phyloP scores from a whole-genome alignment of 2,113 vertebrate species.

The Propithecus coquereli region DNA sequence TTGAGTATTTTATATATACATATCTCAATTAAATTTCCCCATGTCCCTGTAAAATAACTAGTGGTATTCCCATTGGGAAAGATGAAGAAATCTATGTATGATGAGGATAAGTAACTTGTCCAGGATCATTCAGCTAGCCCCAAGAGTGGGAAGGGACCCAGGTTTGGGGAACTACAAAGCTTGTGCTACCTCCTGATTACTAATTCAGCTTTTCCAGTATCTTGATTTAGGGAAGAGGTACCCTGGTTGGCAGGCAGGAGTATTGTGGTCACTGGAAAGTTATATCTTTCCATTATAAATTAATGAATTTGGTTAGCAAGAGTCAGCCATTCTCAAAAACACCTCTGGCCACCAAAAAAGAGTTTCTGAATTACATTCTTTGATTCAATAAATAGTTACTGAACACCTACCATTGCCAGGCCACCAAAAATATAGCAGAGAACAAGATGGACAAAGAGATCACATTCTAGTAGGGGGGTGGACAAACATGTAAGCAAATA shows the following conservation, averaged over 20 bases:
- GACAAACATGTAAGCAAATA: slow-evolving; percentile 1
- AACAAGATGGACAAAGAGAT: neutral
- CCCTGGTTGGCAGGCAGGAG: neutral
- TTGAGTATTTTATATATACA: slow-evolving; percentile 22
- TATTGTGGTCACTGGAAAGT: neutral
- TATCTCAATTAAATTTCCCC: neutral
- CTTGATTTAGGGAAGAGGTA: slow-evolving; percentile 23
- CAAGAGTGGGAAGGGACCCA: neutral
- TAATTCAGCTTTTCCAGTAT: slow-evolving; percentile 23
- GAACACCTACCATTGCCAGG: neutral
- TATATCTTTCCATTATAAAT: slow-evolving; percentile 16
- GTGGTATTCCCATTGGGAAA: neutral
- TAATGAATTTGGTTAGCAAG: slow-evolving; percentile 7
- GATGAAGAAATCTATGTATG: neutral
- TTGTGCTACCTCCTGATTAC: neutral
- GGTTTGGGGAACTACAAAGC: neutral
- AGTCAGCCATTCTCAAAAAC: neutral
- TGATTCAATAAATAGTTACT: slow-evolving; percentile 15
- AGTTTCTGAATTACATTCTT: neutral
- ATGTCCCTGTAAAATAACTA: neutral
- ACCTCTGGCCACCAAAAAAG: neutral
- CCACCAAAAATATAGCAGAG: neutral
- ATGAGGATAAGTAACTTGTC: neutral
- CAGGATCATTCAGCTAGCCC: neutral
- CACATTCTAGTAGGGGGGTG: neutral